A percentile compares a stretch with the other conserved stretches of the same genome.
Evolutionary conservation across 2,113 vertebrate species (phyloP).

Genomic region (Muscicapa adusta): DNA sequence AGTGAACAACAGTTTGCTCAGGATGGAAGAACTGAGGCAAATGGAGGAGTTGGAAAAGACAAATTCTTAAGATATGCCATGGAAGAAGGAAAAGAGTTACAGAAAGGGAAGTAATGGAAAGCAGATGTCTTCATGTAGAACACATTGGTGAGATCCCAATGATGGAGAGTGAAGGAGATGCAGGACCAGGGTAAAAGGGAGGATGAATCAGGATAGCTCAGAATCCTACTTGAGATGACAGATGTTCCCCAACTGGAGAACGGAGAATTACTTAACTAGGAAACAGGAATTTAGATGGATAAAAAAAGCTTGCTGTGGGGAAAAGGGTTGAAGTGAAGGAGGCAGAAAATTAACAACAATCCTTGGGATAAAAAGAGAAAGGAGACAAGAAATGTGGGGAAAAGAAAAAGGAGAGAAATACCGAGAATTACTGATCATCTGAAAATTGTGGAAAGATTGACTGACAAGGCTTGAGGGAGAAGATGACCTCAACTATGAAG

Average conservation of each 20-base stretch:
- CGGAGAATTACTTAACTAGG: not conserved
- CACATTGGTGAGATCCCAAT: not conserved
- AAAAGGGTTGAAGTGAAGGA: not conserved
- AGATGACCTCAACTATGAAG: not conserved
- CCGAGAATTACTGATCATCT: not conserved
- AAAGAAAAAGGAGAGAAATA: not conserved
- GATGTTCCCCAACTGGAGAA: not conserved
- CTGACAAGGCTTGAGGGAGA: not conserved
- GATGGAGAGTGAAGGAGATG: not conserved
- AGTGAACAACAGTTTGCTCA: slow-evolving; percentile 8
- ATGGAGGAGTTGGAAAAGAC: not conserved
- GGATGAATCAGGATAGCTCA: slow-evolving; percentile 5
- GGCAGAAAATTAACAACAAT: not conserved
- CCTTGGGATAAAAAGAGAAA: not conserved
- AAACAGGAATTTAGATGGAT: not conserved
- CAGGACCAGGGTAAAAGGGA: not conserved
- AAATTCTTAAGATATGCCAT: not conserved
- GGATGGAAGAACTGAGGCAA: slow-evolving; percentile 2
- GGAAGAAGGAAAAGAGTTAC: not conserved
- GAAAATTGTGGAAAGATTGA: not conserved
- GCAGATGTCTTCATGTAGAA: not conserved
- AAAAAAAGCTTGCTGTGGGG: not conserved
- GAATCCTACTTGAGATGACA: not conserved
- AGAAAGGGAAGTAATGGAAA: not conserved
- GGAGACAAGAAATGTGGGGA: not conserved